Evolutionary conservation across 2,113 vertebrate species (phyloP).

Genomic region (Rissa tridactyla): DNA sequence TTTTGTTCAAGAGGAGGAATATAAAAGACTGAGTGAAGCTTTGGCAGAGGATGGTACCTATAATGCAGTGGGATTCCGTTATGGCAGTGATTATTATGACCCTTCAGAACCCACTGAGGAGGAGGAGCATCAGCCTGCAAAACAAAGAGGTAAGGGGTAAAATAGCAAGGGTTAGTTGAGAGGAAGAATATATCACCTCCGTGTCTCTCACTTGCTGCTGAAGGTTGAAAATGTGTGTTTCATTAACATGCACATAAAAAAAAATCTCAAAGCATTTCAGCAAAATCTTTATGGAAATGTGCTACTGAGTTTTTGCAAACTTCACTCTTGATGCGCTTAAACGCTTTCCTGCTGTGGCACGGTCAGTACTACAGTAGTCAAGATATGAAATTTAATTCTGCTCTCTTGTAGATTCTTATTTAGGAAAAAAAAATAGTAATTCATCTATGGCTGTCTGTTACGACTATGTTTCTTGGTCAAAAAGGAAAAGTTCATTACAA

Average conservation of each 20-base stretch:
- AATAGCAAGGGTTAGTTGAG: background rate
- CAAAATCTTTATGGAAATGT: background rate
- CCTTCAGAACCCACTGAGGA: slow-evolving; percentile 97
- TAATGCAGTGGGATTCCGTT: slow-evolving; percentile 91
- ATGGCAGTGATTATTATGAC: slow-evolving; percentile 97
- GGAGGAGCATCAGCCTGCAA: slow-evolving; percentile 84
- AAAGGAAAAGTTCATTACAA: background rate
- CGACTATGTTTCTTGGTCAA: background rate
- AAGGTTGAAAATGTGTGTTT: background rate
- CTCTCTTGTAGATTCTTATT: background rate
- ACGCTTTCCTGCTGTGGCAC: background rate
- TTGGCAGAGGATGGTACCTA: slow-evolving; percentile 94
- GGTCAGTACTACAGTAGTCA: background rate
- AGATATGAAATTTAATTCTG: background rate
- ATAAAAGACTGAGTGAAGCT: slow-evolving; percentile 95
- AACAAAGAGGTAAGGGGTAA: slow-evolving; percentile 77
- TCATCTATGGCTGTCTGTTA: background rate
- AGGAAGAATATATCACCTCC: background rate
- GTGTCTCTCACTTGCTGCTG: background rate
- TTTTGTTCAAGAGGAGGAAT: slow-evolving; percentile 95
- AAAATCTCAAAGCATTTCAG: background rate
- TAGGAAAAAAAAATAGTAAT: background rate
- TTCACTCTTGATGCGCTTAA: background rate
- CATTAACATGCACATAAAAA: background rate
- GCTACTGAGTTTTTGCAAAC: background rate